Base-by-base conservation (phyloP, 2,113 vertebrate genomes). In the Acrocephalus arundinaceus region DNA sequence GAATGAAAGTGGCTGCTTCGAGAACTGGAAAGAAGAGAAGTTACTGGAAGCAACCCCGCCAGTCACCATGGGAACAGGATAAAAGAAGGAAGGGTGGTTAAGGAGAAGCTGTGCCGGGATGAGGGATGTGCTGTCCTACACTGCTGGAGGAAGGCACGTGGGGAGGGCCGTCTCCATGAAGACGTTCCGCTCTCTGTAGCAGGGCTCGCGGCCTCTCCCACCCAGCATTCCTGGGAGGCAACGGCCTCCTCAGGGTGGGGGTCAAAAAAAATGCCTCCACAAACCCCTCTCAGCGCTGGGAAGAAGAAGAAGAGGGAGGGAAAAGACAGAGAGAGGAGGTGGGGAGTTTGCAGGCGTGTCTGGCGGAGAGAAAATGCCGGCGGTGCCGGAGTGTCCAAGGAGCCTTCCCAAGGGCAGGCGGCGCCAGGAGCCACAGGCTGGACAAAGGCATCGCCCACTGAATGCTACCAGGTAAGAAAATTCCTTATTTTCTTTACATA, bases 1-100 rank as follows among this genome's bases (percentile, higher is more conserved):
- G 97, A 97, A 97, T 79, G 63, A 96, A 97, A 97, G 41, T 1
- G 30, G 92, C 35, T n/a, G 71, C 96, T 93, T 94, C 54, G 4
- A 94, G 93, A 96, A 93, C 94, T 93, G 89, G 79, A 93, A 97
- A 95, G 94, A 91, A 87, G 59, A 68, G 27, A 96, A 96, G 96
- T 96, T 89, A 89, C 94, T 80, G 89, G 92, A 95, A 97, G 91
- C n/a, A 35, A 88, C 66, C 55, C 84, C 3, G 4, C 52, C 88
- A 73, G 86, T 85, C 39, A 24, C 49, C 61, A 24, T 8, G 11
- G 13, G 55, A 70, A 63, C 7, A 45, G 85, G 68, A 84, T 8
- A 59, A 88, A 95, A 45, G 24, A 35, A 81, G 43, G 35, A n/a
- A 81, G 51, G 48, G 65, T 9, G 73, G 61, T 52, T 3, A 35